Evolutionary conservation across 2,113 vertebrate species (phyloP), one percentile per base, ranked within the genome.

Genomic region (Turdus rufiventris): DNA sequence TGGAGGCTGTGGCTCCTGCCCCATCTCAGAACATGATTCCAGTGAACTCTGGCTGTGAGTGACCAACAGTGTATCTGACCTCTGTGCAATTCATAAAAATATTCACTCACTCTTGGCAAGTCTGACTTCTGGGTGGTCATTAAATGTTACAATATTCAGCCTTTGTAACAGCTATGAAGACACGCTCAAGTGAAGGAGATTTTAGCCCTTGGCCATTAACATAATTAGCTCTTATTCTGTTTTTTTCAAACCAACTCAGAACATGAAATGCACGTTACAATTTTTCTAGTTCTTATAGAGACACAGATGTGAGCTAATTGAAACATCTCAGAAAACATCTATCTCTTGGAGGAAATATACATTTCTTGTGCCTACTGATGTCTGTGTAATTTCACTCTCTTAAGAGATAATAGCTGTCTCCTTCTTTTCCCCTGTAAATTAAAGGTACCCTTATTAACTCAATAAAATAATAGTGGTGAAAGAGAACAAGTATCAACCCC

Each of bases 21-120:
- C 61, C 13, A 10, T 0, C 23, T 18, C 53, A 34, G 56, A 62
- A n/a, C 3, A 0, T 1, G 16, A 21, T 5, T n/a, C 0, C 0
- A 48, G 36, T 3, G 28, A 88, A 10, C 23, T 12, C 58, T 6
- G 38, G 6, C 68, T 60, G 25, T 12, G 58, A 1, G 54, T 36
- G 61, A 74, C n/a, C 77, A 40, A 13, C 34, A 63, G 5, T 33
- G 4, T 3, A 16, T 54, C 40, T 72, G 57, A 63, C 45, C 40
- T 8, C 34, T 5, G n/a, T 21, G 38, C 18, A 74, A 60, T 34
- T 61, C 40, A 63, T 24, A 43, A 43, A 73, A 92, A 71, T 18
- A 67, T 1, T 25, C 65, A 72, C 78, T 89, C 36, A 53, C 62
- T 88, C 77, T 33, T n/a, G 60, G 28, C 53, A 60, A 94, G 42